Evolutionary conservation across 2,797 vertebrate genomes (phyloP), one percentile per base, ranked within the genome.

Genomic region (Nothura maculosa): DNA sequence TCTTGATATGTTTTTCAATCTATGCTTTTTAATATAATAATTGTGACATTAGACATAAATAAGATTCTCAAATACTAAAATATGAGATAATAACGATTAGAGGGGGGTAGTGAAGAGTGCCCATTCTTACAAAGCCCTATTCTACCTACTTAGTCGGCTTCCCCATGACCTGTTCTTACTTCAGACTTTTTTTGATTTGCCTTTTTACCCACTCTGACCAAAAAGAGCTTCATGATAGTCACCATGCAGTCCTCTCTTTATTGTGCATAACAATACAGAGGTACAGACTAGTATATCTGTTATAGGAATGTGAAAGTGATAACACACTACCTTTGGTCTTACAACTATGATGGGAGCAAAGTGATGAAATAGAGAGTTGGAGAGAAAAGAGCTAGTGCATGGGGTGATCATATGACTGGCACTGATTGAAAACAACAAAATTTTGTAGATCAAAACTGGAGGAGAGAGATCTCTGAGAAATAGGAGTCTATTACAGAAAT

Each of bases 141-240:
- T 19, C 30, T n/a, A 55, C 54, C 54, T 55, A 40, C 0, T 0
- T 3, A 67, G 32, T 16, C 34, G 24, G 40, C 54, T 55, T 55
- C 30, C 54, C 1, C 40, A 20, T 9, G 25, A 34, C 4, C 2
- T 42, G 17, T 54, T 25, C 24, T 17, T 30, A 62, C 6, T 28
- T 2, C 0, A 61, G 36, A 61, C 13, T 48, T 14, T 48, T 34
- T 28, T 76, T 5, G 0, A 27, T 13, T 12, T 3, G 0, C n/a
- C 74, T 80, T 32, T 54, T n/a, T 55, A 55, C 28, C 21, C 7
- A 18, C 54, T 19, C 54, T 74, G 20, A 73, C 9, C 12, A 68
- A 73, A 40, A 68, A 3, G 2, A 2, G 3, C 13, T 76, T 73
- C 24, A 78, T 17, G 0, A 14, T 54, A 84, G 72, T 43, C 21